Evolutionary conservation across 1,140 invertebrate species (phyloP).

Genomic region (Leptinotarsa defecta): DNA sequence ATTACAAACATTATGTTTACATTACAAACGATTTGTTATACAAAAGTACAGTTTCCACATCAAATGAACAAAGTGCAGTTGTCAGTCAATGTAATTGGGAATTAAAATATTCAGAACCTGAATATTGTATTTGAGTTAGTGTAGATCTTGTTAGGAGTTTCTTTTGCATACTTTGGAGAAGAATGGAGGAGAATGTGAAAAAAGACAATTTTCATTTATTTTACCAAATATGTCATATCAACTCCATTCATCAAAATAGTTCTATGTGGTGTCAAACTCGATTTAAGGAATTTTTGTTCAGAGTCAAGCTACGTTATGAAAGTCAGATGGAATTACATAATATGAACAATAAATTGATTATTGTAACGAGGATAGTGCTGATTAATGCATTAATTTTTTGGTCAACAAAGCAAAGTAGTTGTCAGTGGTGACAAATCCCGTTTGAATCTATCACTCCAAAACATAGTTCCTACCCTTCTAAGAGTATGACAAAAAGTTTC

Average conservation of each 20-base stretch:
- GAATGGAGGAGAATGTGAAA: background rate
- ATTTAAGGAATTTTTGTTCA: slow-evolving; percentile 1
- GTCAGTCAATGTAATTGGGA: background rate
- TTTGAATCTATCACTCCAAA: no score
- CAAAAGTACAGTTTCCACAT: background rate
- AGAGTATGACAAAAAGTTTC: no score
- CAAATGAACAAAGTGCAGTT: background rate
- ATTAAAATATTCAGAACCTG: background rate
- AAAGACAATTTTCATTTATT: background rate
- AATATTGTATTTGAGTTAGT: slow-evolving; percentile 4
- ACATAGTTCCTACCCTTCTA: no score
- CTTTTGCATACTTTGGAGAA: background rate
- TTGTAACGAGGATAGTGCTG: background rate
- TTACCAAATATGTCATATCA: background rate
- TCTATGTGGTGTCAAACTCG: background rate
- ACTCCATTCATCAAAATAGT: background rate
- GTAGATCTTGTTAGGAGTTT: background rate
- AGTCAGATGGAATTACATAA: background rate
- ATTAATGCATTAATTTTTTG: background rate
- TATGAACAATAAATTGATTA: slow-evolving; percentile 4
- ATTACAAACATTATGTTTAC: background rate
- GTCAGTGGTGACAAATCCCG: no score
- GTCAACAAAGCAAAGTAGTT: no score
- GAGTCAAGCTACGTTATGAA: background rate
- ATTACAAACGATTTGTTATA: background rate